Evolutionary conservation across 1,140 invertebrate species (phyloP), one percentile per base, ranked within the genome.

Genomic region (Galendromus occidentalis): DNA sequence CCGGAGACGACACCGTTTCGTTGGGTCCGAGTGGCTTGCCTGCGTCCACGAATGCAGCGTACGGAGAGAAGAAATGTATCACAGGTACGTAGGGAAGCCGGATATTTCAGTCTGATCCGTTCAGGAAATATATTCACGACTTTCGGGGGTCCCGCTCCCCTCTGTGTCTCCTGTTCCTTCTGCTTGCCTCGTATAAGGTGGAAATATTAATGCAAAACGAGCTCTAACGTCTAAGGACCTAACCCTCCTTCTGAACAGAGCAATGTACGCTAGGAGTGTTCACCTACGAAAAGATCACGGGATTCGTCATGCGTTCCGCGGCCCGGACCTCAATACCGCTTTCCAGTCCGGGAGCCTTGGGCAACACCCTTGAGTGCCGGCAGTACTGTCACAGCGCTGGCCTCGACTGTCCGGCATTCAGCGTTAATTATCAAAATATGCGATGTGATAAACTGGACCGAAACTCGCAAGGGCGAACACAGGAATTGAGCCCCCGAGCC

Each of bases 281-380:
- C 67, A 79, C 78, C 1, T 79, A 77, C 68, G 78, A 79, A 66
- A 79, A 79, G 65, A 75, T 79, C 9, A 79, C 76, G 1, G 76
- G 77, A 6, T 73, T 75, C 68, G 76, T 77, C 25, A 68, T 79
- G 4, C 67, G 78, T 33, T 75, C 74, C 7, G 78, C 78, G 0
- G 73, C 75, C 12, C 72, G 76, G 55, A 74, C 75, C 7, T 71
- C 76, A 0, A 73, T 79, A n/a, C 69, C 69, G 12, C 69, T 76
- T 14, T 70, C 72, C 42, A 69, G 72, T 28, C 69, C 74, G 1
- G 66, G 67, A 9, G 72, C 73, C 2, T 68, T 75, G 0, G 78
- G 77, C 1, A 72, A 77, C 7, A 79, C 77, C 1, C 64, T 77
- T 30, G 74, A 76, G 42, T 75, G 74, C 65, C 70, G 69, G 17